Conservation (phyloP, 92 coral and sea anemone species). For the Umimayanthus chanpuru region DNA sequence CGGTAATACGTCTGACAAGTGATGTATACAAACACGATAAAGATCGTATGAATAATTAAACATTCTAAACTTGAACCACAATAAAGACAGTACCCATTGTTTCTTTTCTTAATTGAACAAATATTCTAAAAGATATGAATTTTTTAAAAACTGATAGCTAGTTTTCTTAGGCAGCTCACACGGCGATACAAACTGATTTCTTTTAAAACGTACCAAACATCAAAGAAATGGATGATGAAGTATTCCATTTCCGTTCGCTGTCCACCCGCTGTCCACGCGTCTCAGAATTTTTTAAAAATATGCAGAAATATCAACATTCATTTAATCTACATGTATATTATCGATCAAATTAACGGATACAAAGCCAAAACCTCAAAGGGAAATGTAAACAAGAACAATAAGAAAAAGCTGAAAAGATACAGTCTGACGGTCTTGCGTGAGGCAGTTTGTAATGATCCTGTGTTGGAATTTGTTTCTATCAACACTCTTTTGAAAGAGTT, state of each 20-base stretch:
- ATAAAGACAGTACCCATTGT: neutral
- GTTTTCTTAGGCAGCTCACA: neutral
- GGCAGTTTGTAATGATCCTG: neutral
- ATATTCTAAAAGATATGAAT: neutral
- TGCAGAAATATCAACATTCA: slow-evolving; percentile 19
- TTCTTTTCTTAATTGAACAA: slow-evolving; percentile 21
- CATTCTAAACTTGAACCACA: slow-evolving; percentile 30
- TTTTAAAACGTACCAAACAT: neutral
- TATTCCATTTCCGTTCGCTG: slow-evolving; percentile 33
- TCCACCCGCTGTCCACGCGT: neutral
- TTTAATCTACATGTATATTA: slow-evolving; percentile 37
- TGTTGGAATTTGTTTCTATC: slow-evolving; percentile 33
- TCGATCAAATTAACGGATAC: slow-evolving; percentile 45
- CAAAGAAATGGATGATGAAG: neutral
- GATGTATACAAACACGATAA: slow-evolving; percentile 24
- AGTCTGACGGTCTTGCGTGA: slow-evolving; percentile 32
- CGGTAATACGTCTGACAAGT: slow-evolving; percentile 31
- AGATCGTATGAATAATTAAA: slow-evolving; percentile 18
- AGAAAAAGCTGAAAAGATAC: slow-evolving; percentile 33
- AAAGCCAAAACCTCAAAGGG: slow-evolving; percentile 32
- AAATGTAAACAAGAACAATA: slow-evolving; percentile 33
- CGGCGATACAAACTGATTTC: neutral
- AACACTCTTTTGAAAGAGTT: slow-evolving; percentile 1
- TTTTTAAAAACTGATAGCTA: slow-evolving; percentile 3
- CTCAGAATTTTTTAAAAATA: slow-evolving; percentile 14